Evolutionary conservation across 1,140 invertebrate genomes (phyloP), one percentile per base, ranked within the genome.

Genomic region (Drosophila subobscura): DNA sequence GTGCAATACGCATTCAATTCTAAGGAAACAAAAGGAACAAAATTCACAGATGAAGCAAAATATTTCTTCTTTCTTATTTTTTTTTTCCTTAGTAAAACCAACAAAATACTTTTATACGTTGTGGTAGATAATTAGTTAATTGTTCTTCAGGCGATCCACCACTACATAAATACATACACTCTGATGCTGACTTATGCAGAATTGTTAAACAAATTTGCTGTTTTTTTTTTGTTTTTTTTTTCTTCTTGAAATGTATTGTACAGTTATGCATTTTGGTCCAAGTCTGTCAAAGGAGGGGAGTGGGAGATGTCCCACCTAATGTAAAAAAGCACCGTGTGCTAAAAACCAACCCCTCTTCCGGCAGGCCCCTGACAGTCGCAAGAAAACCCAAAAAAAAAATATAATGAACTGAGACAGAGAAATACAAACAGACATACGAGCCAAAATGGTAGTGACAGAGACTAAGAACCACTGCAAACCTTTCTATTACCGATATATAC

Each of bases 1-100:
- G 81, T 86, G 81, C 81, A 86, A 86, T 86, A 86, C 86, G 73
- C 70, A 76, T 85, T 79, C 70, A 54, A 37, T 41, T 58, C 45
- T 42, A 65, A 64, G 47, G 52, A 10, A 14, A 33, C n/a, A 55
- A 44, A 27, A 44, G 4, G 10, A 45, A 54, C 46, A 42, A 67
- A 52, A 72, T 58, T 44, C 51, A 27, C 45, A 63, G 52, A 22
- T 29, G 25, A 27, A 54, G 27, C 33, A 37, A 37, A 37, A 20
- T 20, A 20, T 20, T 20, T 20, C 16, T 20, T 20, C 16, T 20
- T 20, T 20, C 16, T 20, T 20, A 20, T 20, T 49, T 37, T 14
- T 23, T 8, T 27, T 20, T 27, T 45, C 29, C 27, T 29, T n/a
- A 10, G 12, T 3, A n/a, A 52, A 44, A 14, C 27, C 27, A n/a